These are phyloP conservation scores for Drosophila tsacasi DNA, from an alignment of 1,140 invertebrate genomes.

Conservation along the genomic window DNA sequence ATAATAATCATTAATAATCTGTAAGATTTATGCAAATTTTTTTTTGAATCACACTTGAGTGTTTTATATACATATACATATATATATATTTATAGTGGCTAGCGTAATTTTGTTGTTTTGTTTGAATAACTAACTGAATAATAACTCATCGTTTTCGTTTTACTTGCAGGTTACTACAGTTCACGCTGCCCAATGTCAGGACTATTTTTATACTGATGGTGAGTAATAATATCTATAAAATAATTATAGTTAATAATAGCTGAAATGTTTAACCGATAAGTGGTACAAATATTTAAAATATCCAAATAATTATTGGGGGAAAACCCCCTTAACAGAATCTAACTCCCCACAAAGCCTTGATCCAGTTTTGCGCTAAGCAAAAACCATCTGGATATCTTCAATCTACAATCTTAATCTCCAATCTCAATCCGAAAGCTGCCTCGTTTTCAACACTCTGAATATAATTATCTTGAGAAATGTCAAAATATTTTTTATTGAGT, in stretches of 20 bases:
- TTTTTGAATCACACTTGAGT: slow-evolving; percentile 34
- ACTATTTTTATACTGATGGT: slow-evolving; percentile 83
- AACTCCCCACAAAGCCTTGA: slow-evolving; percentile 5
- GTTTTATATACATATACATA: slow-evolving; percentile 14
- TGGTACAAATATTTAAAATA: too few relatives aligned
- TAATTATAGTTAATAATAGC: background rate
- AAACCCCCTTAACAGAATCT: slow-evolving; percentile 1
- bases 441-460: slow-evolving; percentile 55
- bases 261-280: background rate
- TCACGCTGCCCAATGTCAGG: slow-evolving; percentile 83
- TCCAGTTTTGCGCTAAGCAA: slow-evolving; percentile 15
- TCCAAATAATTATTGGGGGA: background rate
- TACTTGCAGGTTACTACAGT: slow-evolving; percentile 83
- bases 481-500: slow-evolving; percentile 55
- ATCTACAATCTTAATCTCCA: slow-evolving; percentile 31
- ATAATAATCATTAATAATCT: slow-evolving; percentile 72
- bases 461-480: slow-evolving; percentile 75
- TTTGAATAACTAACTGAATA: slow-evolving; percentile 24
- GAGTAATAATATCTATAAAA: slow-evolving; percentile 30
- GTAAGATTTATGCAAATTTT: slow-evolving; percentile 74
- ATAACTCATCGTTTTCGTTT: slow-evolving; percentile 36
- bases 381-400: slow-evolving; percentile 53
- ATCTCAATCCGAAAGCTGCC: slow-evolving; percentile 39
- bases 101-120: slow-evolving; percentile 53
- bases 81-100: slow-evolving; percentile 63